These are phyloP conservation scores for Drosophila arawakana DNA, from an alignment of 1,140 invertebrate genomes.

Conservation along the genomic window DNA sequence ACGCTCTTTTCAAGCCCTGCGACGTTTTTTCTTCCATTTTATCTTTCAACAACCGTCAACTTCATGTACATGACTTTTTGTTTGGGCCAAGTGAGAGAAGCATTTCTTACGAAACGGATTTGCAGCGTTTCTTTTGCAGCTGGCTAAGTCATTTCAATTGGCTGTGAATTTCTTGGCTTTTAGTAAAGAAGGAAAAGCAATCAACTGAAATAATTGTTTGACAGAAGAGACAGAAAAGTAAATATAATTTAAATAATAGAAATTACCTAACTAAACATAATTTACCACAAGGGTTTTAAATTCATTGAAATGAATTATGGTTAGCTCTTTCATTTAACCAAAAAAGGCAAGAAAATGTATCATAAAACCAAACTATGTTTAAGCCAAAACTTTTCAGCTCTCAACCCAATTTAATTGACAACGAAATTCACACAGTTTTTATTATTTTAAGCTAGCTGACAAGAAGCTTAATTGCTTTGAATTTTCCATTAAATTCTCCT, in stretches of 20 bases:
- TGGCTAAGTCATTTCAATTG: conserved; percentile 43
- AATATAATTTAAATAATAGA: too few species aligned
- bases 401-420: too few species aligned
- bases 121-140: conserved; percentile 12
- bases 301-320: too few species aligned
- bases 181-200: too few species aligned
- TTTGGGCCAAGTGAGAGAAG: conserved; percentile 1
- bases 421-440: neutral
- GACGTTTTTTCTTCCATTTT: neutral
- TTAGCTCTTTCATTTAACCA: too few species aligned
- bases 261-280: too few species aligned
- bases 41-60: neutral
- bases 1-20: neutral
- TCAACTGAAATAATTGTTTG: too few species aligned
- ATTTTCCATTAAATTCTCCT: neutral
- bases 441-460: neutral
- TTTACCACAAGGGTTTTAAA: too few species aligned
- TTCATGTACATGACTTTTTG: conserved; percentile 13
- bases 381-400: too few species aligned
- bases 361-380: too few species aligned
- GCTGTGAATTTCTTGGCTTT: neutral
- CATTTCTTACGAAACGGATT: conserved; percentile 6
- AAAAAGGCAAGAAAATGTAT: too few species aligned
- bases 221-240: too few species aligned
- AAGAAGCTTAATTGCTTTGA: neutral